Conservation (phyloP, 2,113 vertebrate genomes). For the Tringa solitaria region DNA sequence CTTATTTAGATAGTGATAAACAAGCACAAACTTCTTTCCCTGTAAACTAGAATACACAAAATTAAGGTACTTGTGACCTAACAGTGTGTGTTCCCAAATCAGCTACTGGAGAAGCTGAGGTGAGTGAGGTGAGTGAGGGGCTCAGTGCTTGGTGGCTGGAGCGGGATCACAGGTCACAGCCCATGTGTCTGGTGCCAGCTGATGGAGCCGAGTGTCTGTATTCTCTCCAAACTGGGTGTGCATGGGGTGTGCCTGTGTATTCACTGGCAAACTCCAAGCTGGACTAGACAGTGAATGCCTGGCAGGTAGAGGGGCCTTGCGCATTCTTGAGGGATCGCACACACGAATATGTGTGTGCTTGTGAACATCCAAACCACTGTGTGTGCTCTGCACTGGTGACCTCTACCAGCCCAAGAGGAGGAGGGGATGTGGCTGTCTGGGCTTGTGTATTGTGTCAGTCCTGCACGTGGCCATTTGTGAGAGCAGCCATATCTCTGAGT, state of each 20-base stretch:
- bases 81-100: neutral
- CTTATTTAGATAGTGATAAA: neutral
- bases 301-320: rapidly evolving
- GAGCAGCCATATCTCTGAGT: rapidly evolving
- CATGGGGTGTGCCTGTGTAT: rapidly evolving
- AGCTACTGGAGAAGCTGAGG: neutral
- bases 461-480: rapidly evolving
- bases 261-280: neutral
- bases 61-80: neutral
- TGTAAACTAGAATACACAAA: neutral
- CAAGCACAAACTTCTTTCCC: neutral
- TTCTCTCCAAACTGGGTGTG: neutral
- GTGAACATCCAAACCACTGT: rapidly evolving
- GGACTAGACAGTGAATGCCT: neutral
- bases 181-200: neutral
- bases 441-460: neutral
- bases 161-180: neutral
- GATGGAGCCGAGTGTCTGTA: neutral
- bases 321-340: neutral
- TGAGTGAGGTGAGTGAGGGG: neutral
- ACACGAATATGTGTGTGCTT: rapidly evolving
- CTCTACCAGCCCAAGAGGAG: neutral
- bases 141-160: neutral
- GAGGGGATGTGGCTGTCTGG: neutral
- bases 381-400: neutral